Evolutionary conservation across 2,113 vertebrate species (phyloP), one percentile per base, ranked within the genome.

Genomic region (Ptilorrhoa leucosticta): DNA sequence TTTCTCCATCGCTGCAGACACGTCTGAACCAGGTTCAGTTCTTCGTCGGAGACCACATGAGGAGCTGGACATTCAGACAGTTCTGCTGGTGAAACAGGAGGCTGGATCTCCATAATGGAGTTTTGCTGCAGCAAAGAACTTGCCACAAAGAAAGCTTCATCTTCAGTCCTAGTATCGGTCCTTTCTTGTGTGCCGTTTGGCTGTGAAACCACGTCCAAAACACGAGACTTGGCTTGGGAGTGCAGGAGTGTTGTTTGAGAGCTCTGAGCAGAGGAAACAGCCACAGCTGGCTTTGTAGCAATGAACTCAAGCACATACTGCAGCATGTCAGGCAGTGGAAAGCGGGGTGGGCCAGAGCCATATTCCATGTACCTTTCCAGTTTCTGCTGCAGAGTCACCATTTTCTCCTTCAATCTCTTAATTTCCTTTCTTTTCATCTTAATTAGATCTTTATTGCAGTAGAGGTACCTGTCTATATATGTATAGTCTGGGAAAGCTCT

Each of bases 381-480:
- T 77, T 99, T 99, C 96, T 99, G 98, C 92, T 99, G 98, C 40
- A 99, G 97, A 73, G 94, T 31, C 27, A 97, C 96, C 73, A 99
- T 97, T 96, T 99, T 98, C 42, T 98, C 98, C 94, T 98, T 99
- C 85, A 99, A 20, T 79, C 97, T 98, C 81, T 98, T 98, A 44
- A 99, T 97, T 57, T 98, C 98, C 39, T 98, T 98, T 96, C 99
- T 98, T 93, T 99, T 99, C 83, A 87, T 98, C 70, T 98, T 98
- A 70, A 98, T 98, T 51, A 98, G 97, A 9, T 98, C 97, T 82
- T 99, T 98, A 94, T 99, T 99, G 96, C 96, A 98, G 84, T 99
- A 98, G 93, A 99, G 98, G 95, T 99, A 99, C 99, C 99, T 99
- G 98, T 99, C 99, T 99, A 99, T 99, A 68, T 99, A 99, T 77